These are phyloP conservation scores for Dinoponera quadriceps DNA, from an alignment of 1,140 invertebrate genomes.

Conservation along the genomic window DNA sequence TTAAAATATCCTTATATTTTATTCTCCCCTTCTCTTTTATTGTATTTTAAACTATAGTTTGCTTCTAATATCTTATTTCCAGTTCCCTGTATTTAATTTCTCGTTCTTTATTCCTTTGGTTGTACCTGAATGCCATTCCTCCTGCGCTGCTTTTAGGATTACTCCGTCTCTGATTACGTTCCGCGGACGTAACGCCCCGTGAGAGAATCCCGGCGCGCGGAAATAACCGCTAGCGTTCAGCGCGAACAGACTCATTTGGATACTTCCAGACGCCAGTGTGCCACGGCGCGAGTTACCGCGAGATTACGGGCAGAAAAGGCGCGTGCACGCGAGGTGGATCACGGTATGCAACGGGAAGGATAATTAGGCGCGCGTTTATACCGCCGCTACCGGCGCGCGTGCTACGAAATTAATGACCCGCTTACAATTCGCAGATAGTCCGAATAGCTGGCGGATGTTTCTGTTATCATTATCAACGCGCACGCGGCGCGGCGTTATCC, in stretches of 20 bases:
- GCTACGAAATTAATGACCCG: conserved; percentile 38
- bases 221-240: conserved; percentile 45
- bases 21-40: too few species aligned
- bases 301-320: conserved; percentile 49
- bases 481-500: not conserved
- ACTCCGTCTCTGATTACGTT: conserved; percentile 21
- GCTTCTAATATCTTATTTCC: too few species aligned
- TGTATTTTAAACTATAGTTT: too few species aligned
- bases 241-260: conserved; percentile 49
- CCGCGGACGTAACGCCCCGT: conserved; percentile 18
- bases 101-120: too few species aligned
- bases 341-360: conserved; percentile 57
- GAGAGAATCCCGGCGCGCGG: conserved; percentile 41
- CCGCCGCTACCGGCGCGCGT: conserved; percentile 52
- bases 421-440: conserved; percentile 40
- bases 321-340: conserved; percentile 44
- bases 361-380: conserved; percentile 66
- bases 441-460: conserved; percentile 19
- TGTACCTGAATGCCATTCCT: too few species aligned
- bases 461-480: conserved; percentile 22
- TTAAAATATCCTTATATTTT: too few species aligned
- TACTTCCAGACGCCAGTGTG: conserved; percentile 34
- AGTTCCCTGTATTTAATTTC: too few species aligned
- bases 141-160: conserved; percentile 46
- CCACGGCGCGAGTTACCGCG: conserved; percentile 21